Evolutionary conservation across 2,797 vertebrate species (phyloP).

Genomic region (Antrozous pallidus): DNA sequence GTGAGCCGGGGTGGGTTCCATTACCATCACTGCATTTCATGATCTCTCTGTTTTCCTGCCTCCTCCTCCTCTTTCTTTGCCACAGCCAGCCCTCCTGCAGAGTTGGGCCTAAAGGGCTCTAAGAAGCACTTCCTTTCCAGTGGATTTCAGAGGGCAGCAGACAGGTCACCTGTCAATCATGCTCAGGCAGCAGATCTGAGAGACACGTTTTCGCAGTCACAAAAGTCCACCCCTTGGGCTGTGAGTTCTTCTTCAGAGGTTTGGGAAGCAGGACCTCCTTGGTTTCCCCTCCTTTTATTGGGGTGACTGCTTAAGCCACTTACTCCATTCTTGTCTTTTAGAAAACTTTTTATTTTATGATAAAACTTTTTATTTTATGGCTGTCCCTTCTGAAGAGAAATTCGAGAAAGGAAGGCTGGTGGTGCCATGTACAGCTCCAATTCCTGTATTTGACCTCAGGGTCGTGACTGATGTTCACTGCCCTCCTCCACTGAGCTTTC

Average conservation of each 20-base stretch:
- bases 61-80: background rate
- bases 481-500: background rate
- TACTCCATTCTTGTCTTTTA: too few relatives aligned
- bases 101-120: background rate
- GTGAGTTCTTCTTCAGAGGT: accelerated
- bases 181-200: accelerated
- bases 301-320: too few relatives aligned
- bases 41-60: background rate
- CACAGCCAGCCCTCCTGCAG: background rate
- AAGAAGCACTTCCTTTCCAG: background rate
- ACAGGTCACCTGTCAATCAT: accelerated
- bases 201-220: accelerated
- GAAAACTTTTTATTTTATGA: too few relatives aligned
- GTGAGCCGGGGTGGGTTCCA: background rate
- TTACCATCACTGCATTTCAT: background rate
- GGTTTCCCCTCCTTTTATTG: too few relatives aligned
- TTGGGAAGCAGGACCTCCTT: background rate
- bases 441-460: background rate
- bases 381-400: background rate
- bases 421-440: background rate
- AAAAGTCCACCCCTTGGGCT: accelerated
- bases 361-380: too few relatives aligned
- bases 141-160: background rate
- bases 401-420: background rate
- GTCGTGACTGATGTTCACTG: too few relatives aligned